phyloP scores from a whole-genome alignment of 2,113 vertebrate species.

The Aldabrachelys gigantea region DNA sequence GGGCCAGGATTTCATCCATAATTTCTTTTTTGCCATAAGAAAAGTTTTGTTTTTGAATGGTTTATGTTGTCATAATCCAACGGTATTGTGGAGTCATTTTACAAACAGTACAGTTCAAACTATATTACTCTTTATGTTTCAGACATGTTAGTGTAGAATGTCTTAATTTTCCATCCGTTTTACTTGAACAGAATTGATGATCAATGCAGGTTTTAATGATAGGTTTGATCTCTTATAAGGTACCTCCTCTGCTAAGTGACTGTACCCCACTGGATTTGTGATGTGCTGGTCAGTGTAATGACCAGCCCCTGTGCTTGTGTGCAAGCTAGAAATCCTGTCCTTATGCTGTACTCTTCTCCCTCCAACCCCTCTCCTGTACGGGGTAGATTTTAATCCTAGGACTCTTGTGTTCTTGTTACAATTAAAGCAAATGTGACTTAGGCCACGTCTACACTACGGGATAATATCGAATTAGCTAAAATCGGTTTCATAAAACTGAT shows the following conservation, averaged over 20 bases:
- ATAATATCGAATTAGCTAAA: too few relatives aligned
- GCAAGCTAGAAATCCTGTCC: background rate
- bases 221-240: background rate
- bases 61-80: background rate
- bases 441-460: too few relatives aligned
- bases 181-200: background rate
- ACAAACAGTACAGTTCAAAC: too few relatives aligned
- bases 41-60: background rate
- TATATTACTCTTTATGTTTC: background rate
- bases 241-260: rapidly evolving
- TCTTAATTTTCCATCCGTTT: rapidly evolving
- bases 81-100: background rate
- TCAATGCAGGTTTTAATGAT: background rate
- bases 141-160: background rate
- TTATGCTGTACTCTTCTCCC: background rate
- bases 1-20: background rate
- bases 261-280: rapidly evolving
- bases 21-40: background rate
- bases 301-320: rapidly evolving
- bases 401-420: background rate
- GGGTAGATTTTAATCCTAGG: background rate
- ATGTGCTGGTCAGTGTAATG: too few relatives aligned
- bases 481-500: too few relatives aligned
- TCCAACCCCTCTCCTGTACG: background rate
- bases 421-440: background rate